Evolutionary conservation across 2,797 vertebrate genomes (phyloP).

Genomic region (Crenuchus spilurus): DNA sequence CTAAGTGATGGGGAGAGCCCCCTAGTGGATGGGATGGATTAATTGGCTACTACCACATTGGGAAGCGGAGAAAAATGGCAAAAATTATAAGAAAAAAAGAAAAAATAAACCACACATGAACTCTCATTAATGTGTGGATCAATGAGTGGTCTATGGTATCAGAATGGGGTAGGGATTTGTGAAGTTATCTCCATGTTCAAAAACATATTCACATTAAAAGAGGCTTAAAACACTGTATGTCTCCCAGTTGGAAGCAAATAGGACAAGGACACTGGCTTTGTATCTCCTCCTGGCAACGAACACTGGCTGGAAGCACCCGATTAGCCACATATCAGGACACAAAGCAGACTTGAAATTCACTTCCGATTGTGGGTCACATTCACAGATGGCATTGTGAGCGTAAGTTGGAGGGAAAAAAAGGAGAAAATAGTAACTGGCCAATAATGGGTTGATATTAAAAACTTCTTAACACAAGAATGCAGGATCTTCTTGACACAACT

Average conservation of each 20-base stretch:
- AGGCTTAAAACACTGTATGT: slow-evolving; percentile 25
- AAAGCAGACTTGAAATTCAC: slow-evolving; percentile 41
- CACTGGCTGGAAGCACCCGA: slow-evolving; percentile 30
- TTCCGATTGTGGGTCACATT: slow-evolving; percentile 31
- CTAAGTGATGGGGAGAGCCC: too few species aligned
- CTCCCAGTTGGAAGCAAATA: slow-evolving; percentile 21
- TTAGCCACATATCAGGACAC: slow-evolving; percentile 49
- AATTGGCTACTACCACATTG: too few species aligned
- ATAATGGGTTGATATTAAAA: background rate
- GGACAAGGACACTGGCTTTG: slow-evolving; percentile 50
- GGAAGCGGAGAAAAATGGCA: too few species aligned
- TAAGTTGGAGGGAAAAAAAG: background rate
- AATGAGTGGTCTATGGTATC: too few species aligned
- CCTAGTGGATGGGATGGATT: too few species aligned
- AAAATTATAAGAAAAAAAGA: too few species aligned
- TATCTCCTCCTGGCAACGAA: slow-evolving; percentile 52
- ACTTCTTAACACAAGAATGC: background rate
- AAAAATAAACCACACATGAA: too few species aligned
- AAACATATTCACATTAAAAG: background rate
- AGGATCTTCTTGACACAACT: background rate
- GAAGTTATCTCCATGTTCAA: background rate
- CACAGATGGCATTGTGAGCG: background rate
- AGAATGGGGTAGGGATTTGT: too few species aligned
- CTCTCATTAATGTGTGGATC: too few species aligned
- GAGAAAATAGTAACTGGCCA: background rate